Percentiles rank a stretch among this genome's conserved stretches.
Evolutionary conservation across 2,113 vertebrate genomes (phyloP).

Genomic region (Ammodytes marinus): DNA sequence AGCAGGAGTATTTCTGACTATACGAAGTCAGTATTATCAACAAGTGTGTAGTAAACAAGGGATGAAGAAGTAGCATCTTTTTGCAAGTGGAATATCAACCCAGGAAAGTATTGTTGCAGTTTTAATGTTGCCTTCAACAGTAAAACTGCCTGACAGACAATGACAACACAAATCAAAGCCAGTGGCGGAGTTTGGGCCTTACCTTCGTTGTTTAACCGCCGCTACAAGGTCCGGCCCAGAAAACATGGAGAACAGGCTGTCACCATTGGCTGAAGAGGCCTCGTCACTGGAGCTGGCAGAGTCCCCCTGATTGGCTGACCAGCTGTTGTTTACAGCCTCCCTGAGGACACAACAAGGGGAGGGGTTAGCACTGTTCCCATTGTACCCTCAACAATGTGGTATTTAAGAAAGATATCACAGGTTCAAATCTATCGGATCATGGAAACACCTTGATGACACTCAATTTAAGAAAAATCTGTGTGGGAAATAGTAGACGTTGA

Average conservation of each 20-base stretch:
- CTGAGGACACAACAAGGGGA: constrained; percentile 79
- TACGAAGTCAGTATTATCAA: neutral
- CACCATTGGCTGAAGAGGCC: constrained; percentile 96
- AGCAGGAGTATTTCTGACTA: neutral
- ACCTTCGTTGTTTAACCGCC: constrained; percentile 98
- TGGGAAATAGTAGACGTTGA: neutral
- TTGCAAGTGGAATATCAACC: neutral
- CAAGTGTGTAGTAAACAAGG: neutral
- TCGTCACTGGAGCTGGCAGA: constrained; percentile 98
- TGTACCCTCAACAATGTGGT: neutral
- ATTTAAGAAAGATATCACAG: neutral
- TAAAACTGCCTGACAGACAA: neutral
- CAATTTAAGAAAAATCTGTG: neutral
- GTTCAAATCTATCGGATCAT: neutral
- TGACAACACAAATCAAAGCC: neutral
- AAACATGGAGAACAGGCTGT: constrained; percentile 99
- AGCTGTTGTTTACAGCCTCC: constrained; percentile 92
- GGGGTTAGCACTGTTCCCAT: neutral
- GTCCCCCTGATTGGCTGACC: constrained; percentile 96
- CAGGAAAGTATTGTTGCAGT: neutral
- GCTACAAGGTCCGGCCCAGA: constrained; percentile 98
- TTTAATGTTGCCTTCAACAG: neutral
- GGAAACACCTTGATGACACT: neutral
- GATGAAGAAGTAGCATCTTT: neutral
- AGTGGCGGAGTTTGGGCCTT: neutral